These are phyloP conservation scores for Nesogale talazaci DNA, from an alignment of 2,113 vertebrate genomes.

Conservation along the genomic window DNA sequence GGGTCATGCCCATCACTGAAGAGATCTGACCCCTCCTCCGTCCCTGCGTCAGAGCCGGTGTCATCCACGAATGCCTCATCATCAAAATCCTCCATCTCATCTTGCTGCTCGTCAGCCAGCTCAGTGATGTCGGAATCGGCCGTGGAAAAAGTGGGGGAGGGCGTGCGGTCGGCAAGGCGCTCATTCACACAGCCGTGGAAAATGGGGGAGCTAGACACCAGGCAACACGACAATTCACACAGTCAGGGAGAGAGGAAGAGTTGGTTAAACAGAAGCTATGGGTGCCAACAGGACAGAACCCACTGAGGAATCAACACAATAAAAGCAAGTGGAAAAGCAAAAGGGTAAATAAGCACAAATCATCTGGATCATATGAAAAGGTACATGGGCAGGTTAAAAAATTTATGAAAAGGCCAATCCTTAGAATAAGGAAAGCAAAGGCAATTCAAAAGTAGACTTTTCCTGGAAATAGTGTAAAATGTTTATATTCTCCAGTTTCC, in stretches of 20 bases:
- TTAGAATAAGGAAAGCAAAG: conserved; percentile 76
- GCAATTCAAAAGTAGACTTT: conserved; percentile 33
- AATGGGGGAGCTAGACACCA: conserved; percentile 95
- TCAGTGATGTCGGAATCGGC: conserved; percentile 99
- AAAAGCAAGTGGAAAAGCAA: conserved; percentile 70
- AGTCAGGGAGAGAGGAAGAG: conserved; percentile 81
- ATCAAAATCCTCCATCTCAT: conserved; percentile 97
- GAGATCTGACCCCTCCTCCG: conserved; percentile 98
- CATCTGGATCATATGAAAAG: not conserved
- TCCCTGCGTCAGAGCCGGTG: conserved; percentile 98
- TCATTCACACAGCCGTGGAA: conserved; percentile 99
- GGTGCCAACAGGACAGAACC: conserved; percentile 72
- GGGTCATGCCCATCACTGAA: conserved; percentile 99
- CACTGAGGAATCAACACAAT: conserved; percentile 63
- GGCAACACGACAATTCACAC: conserved; percentile 82
- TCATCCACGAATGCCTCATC: conserved; percentile 99
- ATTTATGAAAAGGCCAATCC: conserved; percentile 20
- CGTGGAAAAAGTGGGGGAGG: conserved; percentile 99
- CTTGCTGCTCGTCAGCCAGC: conserved; percentile 98
- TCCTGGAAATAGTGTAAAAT: not conserved
- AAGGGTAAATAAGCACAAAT: conserved; percentile 61
- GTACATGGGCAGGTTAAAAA: conserved; percentile 5
- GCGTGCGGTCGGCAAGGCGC: conserved; percentile 98
- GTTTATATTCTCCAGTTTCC: not conserved
- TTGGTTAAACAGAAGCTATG: conserved; percentile 73